These are phyloP conservation scores for Sphyrna mokarran DNA, from an alignment of 2,113 vertebrate species.

Conservation along the genomic window DNA sequence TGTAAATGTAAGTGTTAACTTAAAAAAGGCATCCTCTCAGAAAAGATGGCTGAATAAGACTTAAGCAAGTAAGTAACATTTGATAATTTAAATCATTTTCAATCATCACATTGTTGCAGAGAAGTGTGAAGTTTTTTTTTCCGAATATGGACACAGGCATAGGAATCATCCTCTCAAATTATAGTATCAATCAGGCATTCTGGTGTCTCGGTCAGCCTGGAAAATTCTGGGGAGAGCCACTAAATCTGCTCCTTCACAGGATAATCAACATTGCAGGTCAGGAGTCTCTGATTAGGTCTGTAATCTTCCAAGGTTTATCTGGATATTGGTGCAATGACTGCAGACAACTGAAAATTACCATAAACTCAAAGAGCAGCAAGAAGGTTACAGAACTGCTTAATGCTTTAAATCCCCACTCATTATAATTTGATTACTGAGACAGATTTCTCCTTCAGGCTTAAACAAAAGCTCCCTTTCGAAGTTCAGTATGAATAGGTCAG, in stretches of 20 bases:
- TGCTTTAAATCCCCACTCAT: conserved; percentile 67
- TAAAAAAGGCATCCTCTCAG: background rate
- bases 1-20: background rate
- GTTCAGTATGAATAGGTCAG: conserved; percentile 57
- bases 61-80: background rate
- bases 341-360: conserved; percentile 36
- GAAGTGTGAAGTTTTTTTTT: background rate
- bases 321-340: conserved; percentile 28
- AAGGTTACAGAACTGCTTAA: conserved; percentile 33
- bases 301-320: conserved; percentile 37
- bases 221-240: conserved; percentile 13
- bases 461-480: conserved; percentile 62
- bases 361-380: conserved; percentile 37
- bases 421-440: conserved; percentile 69
- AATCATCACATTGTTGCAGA: background rate
- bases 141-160: background rate
- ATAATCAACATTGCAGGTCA: conserved; percentile 37
- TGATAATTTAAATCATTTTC: background rate
- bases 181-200: background rate
- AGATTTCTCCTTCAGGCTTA: conserved; percentile 65
- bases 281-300: conserved; percentile 39
- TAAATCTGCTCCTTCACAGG: conserved; percentile 36
- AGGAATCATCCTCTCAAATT: background rate
- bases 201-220: background rate
- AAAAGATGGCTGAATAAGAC: background rate